phyloP scores from a whole-genome alignment of 2,113 vertebrate genomes.

The Eulemur rufifrons region DNA sequence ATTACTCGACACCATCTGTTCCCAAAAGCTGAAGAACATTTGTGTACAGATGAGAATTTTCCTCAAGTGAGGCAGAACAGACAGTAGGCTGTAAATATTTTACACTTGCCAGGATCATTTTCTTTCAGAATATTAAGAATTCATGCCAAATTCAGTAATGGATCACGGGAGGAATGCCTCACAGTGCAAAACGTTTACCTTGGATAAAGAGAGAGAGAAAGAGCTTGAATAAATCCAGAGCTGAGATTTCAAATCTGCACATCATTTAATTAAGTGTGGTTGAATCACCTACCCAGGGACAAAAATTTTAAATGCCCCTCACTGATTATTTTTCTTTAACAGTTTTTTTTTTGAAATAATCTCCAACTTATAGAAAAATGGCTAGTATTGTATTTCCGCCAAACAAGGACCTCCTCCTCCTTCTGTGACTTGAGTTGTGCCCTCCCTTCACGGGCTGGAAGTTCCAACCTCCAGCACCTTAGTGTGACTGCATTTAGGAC shows the following conservation, averaged over 20 bases:
- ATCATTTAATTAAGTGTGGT: not conserved
- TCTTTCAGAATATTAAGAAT: slow-evolving; percentile 48
- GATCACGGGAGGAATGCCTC: not conserved
- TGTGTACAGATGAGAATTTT: slow-evolving; percentile 42
- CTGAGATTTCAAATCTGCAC: not conserved
- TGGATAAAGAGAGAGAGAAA: not conserved
- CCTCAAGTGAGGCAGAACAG: slow-evolving; percentile 48
- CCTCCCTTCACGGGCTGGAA: no score
- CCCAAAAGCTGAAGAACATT: slow-evolving; percentile 25
- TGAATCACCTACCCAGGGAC: no score
- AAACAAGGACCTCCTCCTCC: not conserved
- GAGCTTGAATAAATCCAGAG: not conserved
- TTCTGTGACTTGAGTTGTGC: not conserved
- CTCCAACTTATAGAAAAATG: not conserved
- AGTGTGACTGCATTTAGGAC: not conserved
- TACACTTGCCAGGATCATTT: slow-evolving; percentile 30
- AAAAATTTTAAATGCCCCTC: not conserved
- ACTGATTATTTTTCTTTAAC: not conserved
- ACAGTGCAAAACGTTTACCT: not conserved
- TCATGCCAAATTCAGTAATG: not conserved
- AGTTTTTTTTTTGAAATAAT: not conserved
- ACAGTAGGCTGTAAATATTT: slow-evolving; percentile 56
- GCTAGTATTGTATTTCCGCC: not conserved
- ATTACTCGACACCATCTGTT: slow-evolving; percentile 59
- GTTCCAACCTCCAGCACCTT: not conserved